phyloP scores from a whole-genome alignment of 1,140 invertebrate genomes.

The Phenacoccus solenopsis region DNA sequence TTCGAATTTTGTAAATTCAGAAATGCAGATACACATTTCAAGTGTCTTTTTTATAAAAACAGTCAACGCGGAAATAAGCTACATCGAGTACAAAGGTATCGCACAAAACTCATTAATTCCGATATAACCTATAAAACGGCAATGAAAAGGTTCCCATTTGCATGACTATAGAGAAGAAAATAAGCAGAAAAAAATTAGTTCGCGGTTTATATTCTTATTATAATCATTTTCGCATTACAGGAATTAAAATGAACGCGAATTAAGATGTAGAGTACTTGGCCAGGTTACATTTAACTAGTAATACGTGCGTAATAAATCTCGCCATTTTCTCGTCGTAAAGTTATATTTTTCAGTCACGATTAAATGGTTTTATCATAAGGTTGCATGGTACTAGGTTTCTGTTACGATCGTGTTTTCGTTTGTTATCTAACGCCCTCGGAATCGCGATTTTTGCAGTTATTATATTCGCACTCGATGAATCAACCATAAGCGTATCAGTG shows the following conservation, averaged over 20 bases:
- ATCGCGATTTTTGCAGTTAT: too few species aligned
- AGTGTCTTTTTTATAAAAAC: too few species aligned
- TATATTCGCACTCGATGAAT: too few species aligned
- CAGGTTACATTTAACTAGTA: background rate
- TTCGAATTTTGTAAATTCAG: too few species aligned
- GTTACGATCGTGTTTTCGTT: background rate
- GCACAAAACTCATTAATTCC: background rate
- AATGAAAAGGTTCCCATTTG: too few species aligned
- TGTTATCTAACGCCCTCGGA: too few species aligned
- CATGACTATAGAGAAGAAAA: background rate
- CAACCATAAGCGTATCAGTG: too few species aligned
- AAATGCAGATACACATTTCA: too few species aligned
- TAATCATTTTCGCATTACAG: background rate
- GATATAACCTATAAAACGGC: background rate
- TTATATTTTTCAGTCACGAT: background rate
- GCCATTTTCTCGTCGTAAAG: background rate
- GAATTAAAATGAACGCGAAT: background rate
- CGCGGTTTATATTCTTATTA: background rate
- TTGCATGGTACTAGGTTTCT: background rate
- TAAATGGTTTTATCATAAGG: background rate
- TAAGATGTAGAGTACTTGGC: background rate
- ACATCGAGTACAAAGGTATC: too few species aligned
- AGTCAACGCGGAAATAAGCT: too few species aligned
- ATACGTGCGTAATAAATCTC: background rate
- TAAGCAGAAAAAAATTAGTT: background rate